Evolutionary conservation across 2,113 vertebrate genomes (phyloP).

Genomic region (Hyperopisus bebe): DNA sequence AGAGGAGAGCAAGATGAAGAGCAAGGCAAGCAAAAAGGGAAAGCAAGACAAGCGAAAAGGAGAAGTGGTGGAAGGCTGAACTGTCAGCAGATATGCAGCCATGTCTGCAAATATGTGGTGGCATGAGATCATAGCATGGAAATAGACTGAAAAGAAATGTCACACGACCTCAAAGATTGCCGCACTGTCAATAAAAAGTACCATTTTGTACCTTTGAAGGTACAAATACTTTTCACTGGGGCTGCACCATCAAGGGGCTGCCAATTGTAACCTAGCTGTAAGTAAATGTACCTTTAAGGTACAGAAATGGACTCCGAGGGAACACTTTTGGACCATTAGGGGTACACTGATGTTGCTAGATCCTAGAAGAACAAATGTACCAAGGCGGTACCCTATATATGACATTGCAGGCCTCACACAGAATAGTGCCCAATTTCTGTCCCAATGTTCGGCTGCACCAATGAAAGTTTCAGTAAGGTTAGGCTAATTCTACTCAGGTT

Average conservation of each 20-base stretch:
- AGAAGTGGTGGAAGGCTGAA: neutral
- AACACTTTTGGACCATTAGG: neutral
- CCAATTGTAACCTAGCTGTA: neutral
- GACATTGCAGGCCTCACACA: neutral
- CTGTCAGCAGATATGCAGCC: neutral
- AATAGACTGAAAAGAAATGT: neutral
- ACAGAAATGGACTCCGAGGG: neutral
- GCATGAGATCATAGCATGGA: neutral
- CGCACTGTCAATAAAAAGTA: neutral
- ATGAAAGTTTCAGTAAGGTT: neutral
- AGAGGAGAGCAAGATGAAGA: neutral
- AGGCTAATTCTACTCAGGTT: neutral
- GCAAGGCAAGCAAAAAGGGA: neutral
- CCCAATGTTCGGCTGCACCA: neutral
- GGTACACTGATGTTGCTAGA: neutral
- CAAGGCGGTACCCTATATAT: neutral
- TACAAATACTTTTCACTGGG: neutral
- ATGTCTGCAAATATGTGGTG: neutral
- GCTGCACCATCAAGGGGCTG: neutral
- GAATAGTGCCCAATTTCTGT: neutral
- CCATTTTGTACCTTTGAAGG: neutral
- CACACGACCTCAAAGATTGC: neutral
- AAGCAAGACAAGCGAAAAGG: neutral
- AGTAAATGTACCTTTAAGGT: neutral
- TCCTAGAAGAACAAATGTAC: neutral